A percentile compares a stretch with the other conserved stretches of the same genome.
phyloP scores from a whole-genome alignment of 2,888 invertebrate species.

The Phrixothrix hirtus region DNA sequence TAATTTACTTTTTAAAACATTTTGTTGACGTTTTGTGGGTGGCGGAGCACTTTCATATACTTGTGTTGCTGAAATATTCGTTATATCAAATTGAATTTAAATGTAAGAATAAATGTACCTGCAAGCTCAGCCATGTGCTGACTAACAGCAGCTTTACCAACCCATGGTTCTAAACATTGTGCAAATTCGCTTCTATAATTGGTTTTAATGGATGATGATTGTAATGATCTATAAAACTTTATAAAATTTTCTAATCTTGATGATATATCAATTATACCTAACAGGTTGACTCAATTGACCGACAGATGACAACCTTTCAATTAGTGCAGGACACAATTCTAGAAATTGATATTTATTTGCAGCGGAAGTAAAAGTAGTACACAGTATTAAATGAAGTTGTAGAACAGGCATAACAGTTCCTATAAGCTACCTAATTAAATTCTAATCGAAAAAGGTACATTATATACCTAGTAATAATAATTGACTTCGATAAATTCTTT shows the following conservation, averaged over 20 bases:
- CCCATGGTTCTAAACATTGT: slow-evolving; percentile 65
- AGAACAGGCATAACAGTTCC: slow-evolving; percentile 70
- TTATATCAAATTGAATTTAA: too few relatives aligned
- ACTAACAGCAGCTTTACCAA: slow-evolving; percentile 56
- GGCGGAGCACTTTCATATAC: slow-evolving; percentile 50
- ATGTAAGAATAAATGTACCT: slow-evolving; percentile 37
- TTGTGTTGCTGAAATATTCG: slow-evolving; percentile 43
- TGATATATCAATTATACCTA: slow-evolving; percentile 51
- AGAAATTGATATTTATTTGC: slow-evolving; percentile 77
- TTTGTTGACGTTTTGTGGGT: slow-evolving; percentile 52
- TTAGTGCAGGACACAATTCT: slow-evolving; percentile 68
- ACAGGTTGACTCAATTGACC: slow-evolving; percentile 67
- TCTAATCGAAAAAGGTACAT: background rate
- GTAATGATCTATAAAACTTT: slow-evolving; percentile 54
- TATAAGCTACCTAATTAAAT: slow-evolving; percentile 39
- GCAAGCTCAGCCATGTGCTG: slow-evolving; percentile 54
- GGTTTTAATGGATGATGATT: slow-evolving; percentile 59
- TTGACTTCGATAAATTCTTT: slow-evolving; percentile 52
- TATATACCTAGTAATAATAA: slow-evolving; percentile 48
- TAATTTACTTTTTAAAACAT: slow-evolving; percentile 51
- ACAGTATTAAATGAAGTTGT: slow-evolving; percentile 70
- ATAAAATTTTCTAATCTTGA: background rate
- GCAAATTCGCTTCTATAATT: slow-evolving; percentile 69
- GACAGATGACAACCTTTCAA: slow-evolving; percentile 67
- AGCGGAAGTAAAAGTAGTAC: slow-evolving; percentile 71